Base-by-base conservation (phyloP, 1,140 invertebrate species). In the Chelonus insularis region DNA sequence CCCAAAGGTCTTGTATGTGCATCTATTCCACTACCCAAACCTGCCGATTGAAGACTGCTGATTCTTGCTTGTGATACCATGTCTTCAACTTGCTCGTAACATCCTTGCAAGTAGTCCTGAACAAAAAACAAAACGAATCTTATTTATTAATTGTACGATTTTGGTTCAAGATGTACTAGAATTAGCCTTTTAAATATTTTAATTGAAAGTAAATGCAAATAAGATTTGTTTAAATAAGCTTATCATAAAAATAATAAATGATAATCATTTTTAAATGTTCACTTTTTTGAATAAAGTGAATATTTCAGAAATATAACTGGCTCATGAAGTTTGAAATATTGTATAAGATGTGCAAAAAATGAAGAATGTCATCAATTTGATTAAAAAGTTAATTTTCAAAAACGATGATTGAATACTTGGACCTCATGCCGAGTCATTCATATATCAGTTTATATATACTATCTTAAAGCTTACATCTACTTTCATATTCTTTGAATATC, bases 81-180 rank as follows among this genome's bases (percentile, higher is more conserved):
- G 60, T 86, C 85, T 71, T 91, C 90, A 47, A 91, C 88, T 70
- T 90, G 88, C 67, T 88, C 84, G 54, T 90, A 80, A 70, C 90
- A 92, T 1, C 85, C 85, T 65, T 87, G 84, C 16, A 92, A 81
- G 65, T 87, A 90, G 69, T 92, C 90, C 89, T 91, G 80, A 62
- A 48, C 50, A 45, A 45, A 34, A 8, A 59, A 56, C 48, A 60
- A 65, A 59, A n/a, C n/a, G n/a, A n/a, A n/a, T n/a, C n/a, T 62
- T 59, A 57, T 54, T 50, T 56, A 60, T 8, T 32, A 34, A 60
- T 32, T 41, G 25, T 54, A n/a, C n/a, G n/a, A n/a, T n/a, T n/a
- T n/a, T n/a, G n/a, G n/a, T n/a, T n/a, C n/a, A n/a, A n/a, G n/a
- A n/a, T n/a, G n/a, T n/a, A n/a, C n/a, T n/a, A n/a, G n/a, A n/a